Base-by-base conservation (phyloP, 2,113 vertebrate genomes). In the Archilochus colubris region DNA sequence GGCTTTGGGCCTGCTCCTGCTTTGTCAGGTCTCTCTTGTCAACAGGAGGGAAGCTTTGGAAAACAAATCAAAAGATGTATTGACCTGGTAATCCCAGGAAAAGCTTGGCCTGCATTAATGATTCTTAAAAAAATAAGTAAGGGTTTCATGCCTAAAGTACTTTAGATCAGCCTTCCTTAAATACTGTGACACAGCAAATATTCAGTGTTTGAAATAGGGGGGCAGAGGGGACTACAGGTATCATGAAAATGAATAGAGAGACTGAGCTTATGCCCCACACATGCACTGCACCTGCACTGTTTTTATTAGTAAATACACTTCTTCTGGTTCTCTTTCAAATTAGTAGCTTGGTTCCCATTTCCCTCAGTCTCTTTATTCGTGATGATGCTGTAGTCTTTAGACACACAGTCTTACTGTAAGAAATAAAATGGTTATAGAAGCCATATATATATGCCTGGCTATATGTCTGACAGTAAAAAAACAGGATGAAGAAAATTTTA, bases 31-130 rank as follows among this genome's bases (percentile, higher is more conserved):
- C 70, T 82, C 59, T 59, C 68, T 63, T 92, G 84, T 82, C 82
- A 86, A 55, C 33, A 85, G 55, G 43, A 61, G 30, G 68, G 44
- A 94, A 93, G 72, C 17, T 94, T 59, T 86, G 82, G n/a, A 95
- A 94, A 46, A 58, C 30, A 46, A 87, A 77, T 84, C 95, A 90
- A 83, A 67, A 48, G 64, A 84, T 80, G 78, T 82, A 85, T 33
- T 48, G 68, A 75, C 30, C 16, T 21, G 24, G 69, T 88, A 95
- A 95, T 93, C 86, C 79, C 77, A 61, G 50, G 85, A 57, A 86
- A 95, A 93, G 54, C 25, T 30, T 53, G 62, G 14, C 55, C 36
- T 86, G 54, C 14, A 8, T 62, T 79, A 92, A 27, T 50, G 66
- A 51, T 54, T 62, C 62, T n/a, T 93, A 46, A 66, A 69, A 69